phyloP scores from a whole-genome alignment of 2,113 vertebrate genomes.

The Spheniscus mendiculus region DNA sequence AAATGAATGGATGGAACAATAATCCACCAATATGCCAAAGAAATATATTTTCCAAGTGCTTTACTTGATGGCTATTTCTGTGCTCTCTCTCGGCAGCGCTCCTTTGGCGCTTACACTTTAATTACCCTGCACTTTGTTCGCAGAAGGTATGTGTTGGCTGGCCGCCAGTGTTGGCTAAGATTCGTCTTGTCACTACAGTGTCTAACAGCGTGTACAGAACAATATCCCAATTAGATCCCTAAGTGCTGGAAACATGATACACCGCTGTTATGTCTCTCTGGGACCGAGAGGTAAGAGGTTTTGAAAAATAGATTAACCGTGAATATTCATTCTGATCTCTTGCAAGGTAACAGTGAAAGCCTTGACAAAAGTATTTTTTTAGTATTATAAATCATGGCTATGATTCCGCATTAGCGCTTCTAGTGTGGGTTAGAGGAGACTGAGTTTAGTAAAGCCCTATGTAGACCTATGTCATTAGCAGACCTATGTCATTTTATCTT shows the following conservation, averaged over 20 bases:
- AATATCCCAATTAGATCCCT: slow-evolving; percentile 79
- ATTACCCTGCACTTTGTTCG: slow-evolving; percentile 77
- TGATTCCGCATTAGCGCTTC: neutral
- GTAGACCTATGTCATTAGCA: neutral
- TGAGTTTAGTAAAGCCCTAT: neutral
- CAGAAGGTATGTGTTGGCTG: slow-evolving; percentile 74
- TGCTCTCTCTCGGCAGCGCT: neutral
- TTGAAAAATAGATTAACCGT: slow-evolving; percentile 13
- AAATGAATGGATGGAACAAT: neutral
- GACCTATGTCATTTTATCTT: neutral
- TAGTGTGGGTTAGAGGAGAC: neutral
- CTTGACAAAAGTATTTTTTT: neutral
- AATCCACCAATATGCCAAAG: neutral
- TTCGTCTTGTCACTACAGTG: slow-evolving; percentile 73
- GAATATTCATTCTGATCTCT: neutral
- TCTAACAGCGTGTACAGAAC: slow-evolving; percentile 76
- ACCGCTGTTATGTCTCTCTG: neutral
- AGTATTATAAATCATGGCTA: neutral
- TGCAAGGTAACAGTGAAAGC: neutral
- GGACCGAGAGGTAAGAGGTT: slow-evolving; percentile 27
- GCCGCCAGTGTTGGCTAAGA: slow-evolving; percentile 62
- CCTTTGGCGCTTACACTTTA: slow-evolving; percentile 55
- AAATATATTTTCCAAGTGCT: slow-evolving; percentile 40
- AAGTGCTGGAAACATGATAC: slow-evolving; percentile 71
- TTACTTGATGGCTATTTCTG: slow-evolving; percentile 65